These are phyloP conservation scores for Selenia dentaria DNA, from an alignment of 2,888 invertebrate genomes.

Conservation along the genomic window DNA sequence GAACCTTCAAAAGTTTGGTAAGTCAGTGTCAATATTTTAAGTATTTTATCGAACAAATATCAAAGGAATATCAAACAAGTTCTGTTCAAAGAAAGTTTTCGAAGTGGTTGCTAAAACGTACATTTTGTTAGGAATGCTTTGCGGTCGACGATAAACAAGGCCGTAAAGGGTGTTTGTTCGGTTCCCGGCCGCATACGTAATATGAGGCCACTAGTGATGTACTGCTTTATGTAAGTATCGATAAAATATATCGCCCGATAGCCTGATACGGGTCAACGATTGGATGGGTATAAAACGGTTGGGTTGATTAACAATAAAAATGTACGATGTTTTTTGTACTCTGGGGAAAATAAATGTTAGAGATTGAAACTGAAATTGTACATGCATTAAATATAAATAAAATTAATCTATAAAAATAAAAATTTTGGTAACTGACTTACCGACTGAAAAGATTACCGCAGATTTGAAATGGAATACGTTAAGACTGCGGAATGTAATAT, in stretches of 20 bases:
- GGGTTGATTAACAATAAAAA: slow-evolving; percentile 36
- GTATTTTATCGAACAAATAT: slow-evolving; percentile 30
- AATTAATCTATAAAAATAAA: too few relatives aligned
- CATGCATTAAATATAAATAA: too few relatives aligned
- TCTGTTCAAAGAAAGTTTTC: slow-evolving; percentile 34
- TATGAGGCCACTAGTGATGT: slow-evolving; percentile 45
- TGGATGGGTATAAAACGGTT: slow-evolving; percentile 25
- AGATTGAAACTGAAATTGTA: neutral
- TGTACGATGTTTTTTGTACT: slow-evolving; percentile 12
- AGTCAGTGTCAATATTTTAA: slow-evolving; percentile 27
- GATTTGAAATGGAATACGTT: too few relatives aligned
- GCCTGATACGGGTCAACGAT: slow-evolving; percentile 28
- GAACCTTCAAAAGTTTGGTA: slow-evolving; percentile 21
- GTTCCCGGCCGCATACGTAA: slow-evolving; percentile 50
- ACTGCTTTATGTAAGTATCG: slow-evolving; percentile 27
- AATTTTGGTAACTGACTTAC: too few relatives aligned
- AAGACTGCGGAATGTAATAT: too few relatives aligned
- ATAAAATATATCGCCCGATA: slow-evolving; percentile 33
- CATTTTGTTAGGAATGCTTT: slow-evolving; percentile 51
- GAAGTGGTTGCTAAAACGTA: slow-evolving; percentile 37
- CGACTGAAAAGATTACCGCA: too few relatives aligned
- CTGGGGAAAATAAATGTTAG: neutral
- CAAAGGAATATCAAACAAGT: slow-evolving; percentile 32
- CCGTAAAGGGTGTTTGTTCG: slow-evolving; percentile 59
- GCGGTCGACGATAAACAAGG: slow-evolving; percentile 60